Evolutionary conservation across 2,888 invertebrate species (phyloP).

Genomic region (Ariolimax columbianus): DNA sequence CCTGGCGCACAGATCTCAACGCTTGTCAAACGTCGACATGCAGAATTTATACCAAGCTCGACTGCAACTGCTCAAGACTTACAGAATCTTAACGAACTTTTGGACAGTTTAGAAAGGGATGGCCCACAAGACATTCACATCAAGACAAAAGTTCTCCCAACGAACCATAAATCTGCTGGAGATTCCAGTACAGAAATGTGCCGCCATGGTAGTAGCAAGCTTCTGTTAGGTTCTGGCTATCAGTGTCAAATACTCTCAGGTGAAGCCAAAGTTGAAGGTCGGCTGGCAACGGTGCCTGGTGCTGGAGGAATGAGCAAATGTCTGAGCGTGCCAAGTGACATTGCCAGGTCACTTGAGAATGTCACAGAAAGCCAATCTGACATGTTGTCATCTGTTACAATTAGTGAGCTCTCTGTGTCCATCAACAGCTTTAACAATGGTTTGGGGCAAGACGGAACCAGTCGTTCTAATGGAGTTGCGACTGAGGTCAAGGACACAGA

Average conservation of each 20-base stretch:
- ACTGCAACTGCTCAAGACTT: constrained; percentile 23
- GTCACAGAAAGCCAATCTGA: constrained; percentile 70
- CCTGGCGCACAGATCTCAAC: constrained; percentile 25
- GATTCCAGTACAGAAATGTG: neutral
- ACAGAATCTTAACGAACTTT: constrained; percentile 34
- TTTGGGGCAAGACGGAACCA: constrained; percentile 34
- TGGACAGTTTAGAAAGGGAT: constrained; percentile 36
- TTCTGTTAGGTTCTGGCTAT: neutral
- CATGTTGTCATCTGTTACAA: constrained; percentile 70
- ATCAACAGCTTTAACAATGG: constrained; percentile 66
- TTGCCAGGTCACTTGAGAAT: constrained; percentile 72
- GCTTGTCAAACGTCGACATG: constrained; percentile 38
- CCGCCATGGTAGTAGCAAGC: neutral
- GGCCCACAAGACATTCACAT: neutral
- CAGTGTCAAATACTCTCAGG: neutral
- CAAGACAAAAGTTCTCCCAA: neutral
- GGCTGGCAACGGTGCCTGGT: neutral
- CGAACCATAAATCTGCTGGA: neutral
- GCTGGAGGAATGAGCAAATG: constrained; percentile 66
- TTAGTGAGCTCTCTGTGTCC: constrained; percentile 73
- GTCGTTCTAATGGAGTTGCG: neutral
- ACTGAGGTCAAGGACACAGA: constrained; percentile 35
- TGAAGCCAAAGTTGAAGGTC: neutral
- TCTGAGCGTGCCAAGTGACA: constrained; percentile 74
- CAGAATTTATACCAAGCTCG: constrained; percentile 50